Evolutionary conservation across 2,888 invertebrate genomes (phyloP).

Genomic region (Diplolepis rosae): DNA sequence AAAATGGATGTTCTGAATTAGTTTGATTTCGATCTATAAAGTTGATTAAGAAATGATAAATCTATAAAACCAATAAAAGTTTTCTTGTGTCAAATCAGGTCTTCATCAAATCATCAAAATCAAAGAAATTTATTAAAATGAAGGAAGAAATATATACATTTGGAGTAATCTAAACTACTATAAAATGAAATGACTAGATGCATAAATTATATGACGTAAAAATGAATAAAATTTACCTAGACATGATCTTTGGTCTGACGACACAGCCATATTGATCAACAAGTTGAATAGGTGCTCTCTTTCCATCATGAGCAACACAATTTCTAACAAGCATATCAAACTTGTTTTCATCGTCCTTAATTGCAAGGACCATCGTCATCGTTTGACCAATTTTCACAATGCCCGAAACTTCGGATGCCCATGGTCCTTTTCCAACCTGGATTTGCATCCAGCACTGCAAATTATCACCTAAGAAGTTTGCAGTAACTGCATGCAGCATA

Average conservation of each 20-base stretch:
- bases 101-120: too few relatives aligned
- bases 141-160: too few relatives aligned
- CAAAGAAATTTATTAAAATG: too few relatives aligned
- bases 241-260: constrained; percentile 95
- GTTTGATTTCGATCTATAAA: too few relatives aligned
- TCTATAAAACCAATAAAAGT: too few relatives aligned
- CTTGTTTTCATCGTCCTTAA: constrained; percentile 96
- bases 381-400: constrained; percentile 97
- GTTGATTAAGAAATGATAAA: too few relatives aligned
- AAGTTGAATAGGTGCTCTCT: constrained; percentile 92
- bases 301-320: constrained; percentile 95
- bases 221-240: constrained; percentile 68
- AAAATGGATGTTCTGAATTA: too few relatives aligned
- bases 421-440: constrained; percentile 96
- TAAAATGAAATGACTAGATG: too few relatives aligned
- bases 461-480: constrained; percentile 96
- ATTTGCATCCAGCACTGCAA: constrained; percentile 98
- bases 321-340: constrained; percentile 96
- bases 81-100: too few relatives aligned
- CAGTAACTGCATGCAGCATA: constrained; percentile 95
- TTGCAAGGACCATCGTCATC: constrained; percentile 97
- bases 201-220: too few relatives aligned
- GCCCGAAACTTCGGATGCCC: constrained; percentile 97
- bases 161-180: too few relatives aligned
- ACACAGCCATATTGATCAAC: constrained; percentile 96